A percentile compares a stretch with the other conserved stretches of the same genome.
phyloP scores from a whole-genome alignment of 2,888 invertebrate genomes.

The Nymphalis urticae region DNA sequence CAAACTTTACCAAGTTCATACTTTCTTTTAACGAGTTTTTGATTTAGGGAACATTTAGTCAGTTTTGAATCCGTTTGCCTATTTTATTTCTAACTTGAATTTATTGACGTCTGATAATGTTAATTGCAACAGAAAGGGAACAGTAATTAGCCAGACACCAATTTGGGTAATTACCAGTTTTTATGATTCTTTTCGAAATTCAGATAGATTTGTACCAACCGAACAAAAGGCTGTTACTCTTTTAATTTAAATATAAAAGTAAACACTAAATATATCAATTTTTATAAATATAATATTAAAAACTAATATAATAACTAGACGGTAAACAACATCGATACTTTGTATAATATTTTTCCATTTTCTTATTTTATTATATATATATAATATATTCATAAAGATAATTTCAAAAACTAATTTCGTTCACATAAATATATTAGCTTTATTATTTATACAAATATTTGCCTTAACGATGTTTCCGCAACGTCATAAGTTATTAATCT shows the following conservation, averaged over 20 bases:
- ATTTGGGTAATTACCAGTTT: too few species aligned
- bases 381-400: neutral
- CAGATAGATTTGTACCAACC: too few species aligned
- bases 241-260: too few species aligned
- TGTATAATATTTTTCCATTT: neutral
- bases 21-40: neutral
- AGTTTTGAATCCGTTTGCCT: neutral
- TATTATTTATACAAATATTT: constrained; percentile 6
- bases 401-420: neutral
- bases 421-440: neutral
- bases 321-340: neutral
- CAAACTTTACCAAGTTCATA: neutral
- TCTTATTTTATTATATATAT: neutral
- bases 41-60: neutral
- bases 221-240: too few species aligned
- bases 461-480: constrained; percentile 7
- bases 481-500: neutral
- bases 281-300: neutral
- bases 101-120: too few species aligned
- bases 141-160: too few species aligned
- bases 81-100: neutral
- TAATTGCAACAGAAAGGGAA: too few species aligned
- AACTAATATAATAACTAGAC: neutral
- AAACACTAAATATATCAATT: too few species aligned
- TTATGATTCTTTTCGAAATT: too few species aligned